Percentiles rank a stretch among this genome's conserved stretches.
Evolutionary conservation across 2,113 vertebrate species (phyloP).

Genomic region (Blennius ocellaris): DNA sequence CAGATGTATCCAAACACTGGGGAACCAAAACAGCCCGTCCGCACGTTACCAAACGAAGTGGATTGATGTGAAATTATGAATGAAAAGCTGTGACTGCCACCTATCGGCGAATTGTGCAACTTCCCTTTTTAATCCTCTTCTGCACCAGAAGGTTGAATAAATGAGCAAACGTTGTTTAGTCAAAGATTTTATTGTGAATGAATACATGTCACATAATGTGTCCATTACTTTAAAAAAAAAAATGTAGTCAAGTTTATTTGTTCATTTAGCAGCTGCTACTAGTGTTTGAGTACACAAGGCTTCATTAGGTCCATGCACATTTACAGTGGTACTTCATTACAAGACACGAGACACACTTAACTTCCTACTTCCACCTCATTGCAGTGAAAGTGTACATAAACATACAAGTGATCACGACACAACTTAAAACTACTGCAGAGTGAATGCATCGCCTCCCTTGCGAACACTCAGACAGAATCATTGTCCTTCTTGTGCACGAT

Average conservation of each 20-base stretch:
- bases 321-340: background rate
- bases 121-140: background rate
- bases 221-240: background rate
- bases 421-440: background rate
- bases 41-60: background rate
- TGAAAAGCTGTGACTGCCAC: conserved; percentile 57
- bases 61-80: conserved; percentile 36
- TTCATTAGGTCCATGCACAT: conserved; percentile 40
- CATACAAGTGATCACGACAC: background rate
- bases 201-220: background rate
- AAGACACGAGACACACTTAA: conserved; percentile 12
- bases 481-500: conserved; percentile 67
- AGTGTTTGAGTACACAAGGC: background rate
- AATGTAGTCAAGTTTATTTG: background rate
- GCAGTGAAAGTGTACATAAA: background rate
- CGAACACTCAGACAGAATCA: conserved; percentile 37
- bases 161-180: too few species aligned
- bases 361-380: conserved; percentile 9
- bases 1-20: too few species aligned
- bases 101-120: conserved; percentile 43
- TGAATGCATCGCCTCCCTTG: background rate
- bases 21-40: too few species aligned
- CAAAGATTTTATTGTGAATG: conserved; percentile 37
- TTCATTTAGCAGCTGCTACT: background rate
- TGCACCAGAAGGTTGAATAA: conserved; percentile 7